phyloP scores from a whole-genome alignment of 2,113 vertebrate genomes.

The Strix uralensis region DNA sequence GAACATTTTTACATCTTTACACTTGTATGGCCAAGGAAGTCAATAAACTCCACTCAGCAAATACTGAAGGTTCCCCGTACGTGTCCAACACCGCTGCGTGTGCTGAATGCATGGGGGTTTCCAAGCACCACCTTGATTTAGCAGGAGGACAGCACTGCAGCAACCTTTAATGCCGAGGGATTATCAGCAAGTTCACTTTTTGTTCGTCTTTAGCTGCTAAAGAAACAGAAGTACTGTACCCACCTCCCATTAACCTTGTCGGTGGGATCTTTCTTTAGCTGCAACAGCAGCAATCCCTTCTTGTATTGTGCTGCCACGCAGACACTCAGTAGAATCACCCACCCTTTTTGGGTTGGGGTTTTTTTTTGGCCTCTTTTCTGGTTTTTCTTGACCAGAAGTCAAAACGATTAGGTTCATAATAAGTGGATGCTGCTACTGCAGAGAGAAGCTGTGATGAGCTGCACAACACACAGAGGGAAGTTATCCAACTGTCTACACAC shows the following conservation, averaged over 20 bases:
- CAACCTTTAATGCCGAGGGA: background rate
- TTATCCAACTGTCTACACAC: background rate
- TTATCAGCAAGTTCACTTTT: background rate
- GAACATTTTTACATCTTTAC: background rate
- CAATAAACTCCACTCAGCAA: background rate
- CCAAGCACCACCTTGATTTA: background rate
- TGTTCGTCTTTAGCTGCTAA: background rate
- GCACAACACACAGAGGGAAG: background rate
- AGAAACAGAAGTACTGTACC: background rate
- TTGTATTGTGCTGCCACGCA: background rate
- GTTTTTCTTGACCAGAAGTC: background rate
- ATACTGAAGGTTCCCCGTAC: background rate
- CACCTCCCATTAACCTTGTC: background rate
- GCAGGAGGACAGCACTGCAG: background rate
- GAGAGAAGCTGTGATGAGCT: background rate
- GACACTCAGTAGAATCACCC: background rate
- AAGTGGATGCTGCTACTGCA: background rate
- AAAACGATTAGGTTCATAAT: background rate
- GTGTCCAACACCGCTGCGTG: fast-evolving
- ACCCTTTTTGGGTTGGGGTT: fast-evolving
- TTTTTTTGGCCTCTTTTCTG: background rate
- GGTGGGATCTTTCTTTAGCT: background rate
- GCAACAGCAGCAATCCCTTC: background rate
- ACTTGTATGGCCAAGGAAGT: background rate
- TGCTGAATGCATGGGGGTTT: background rate